phyloP scores from a whole-genome alignment of 2,113 vertebrate species.

The Furnarius figulus region DNA sequence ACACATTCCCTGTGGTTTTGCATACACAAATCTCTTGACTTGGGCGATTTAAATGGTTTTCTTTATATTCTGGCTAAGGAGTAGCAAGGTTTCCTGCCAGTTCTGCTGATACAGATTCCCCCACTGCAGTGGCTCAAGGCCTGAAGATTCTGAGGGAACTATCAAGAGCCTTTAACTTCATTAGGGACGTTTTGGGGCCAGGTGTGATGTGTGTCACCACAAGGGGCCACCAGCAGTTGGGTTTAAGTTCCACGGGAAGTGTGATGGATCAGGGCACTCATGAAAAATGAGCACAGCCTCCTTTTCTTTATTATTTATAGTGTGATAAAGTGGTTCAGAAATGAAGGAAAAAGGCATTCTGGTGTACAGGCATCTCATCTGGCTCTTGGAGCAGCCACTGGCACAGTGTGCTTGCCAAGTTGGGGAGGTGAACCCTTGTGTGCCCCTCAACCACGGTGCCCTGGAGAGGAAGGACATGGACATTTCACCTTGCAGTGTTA shows the following conservation, averaged over 20 bases:
- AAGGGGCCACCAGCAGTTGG: neutral
- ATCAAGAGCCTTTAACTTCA: neutral
- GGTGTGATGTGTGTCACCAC: neutral
- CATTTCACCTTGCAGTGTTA: neutral
- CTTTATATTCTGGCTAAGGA: neutral
- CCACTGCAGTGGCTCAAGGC: neutral
- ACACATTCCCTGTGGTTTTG: neutral
- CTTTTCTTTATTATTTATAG: neutral
- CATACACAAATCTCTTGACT: neutral
- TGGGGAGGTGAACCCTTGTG: neutral
- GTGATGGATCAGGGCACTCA: neutral
- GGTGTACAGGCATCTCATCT: neutral
- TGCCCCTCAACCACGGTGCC: neutral
- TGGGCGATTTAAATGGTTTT: neutral
- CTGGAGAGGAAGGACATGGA: neutral
- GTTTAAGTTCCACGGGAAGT: neutral
- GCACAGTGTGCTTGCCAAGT: neutral
- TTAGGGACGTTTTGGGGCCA: neutral
- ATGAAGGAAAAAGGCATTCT: neutral
- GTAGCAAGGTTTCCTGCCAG: neutral
- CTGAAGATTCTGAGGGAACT: neutral
- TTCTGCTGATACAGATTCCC: neutral
- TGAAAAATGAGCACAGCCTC: neutral
- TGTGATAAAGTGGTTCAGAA: neutral
- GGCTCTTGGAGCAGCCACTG: neutral